Conservation (phyloP, 2,888 invertebrate genomes). For the Agonum fuliginosum region DNA sequence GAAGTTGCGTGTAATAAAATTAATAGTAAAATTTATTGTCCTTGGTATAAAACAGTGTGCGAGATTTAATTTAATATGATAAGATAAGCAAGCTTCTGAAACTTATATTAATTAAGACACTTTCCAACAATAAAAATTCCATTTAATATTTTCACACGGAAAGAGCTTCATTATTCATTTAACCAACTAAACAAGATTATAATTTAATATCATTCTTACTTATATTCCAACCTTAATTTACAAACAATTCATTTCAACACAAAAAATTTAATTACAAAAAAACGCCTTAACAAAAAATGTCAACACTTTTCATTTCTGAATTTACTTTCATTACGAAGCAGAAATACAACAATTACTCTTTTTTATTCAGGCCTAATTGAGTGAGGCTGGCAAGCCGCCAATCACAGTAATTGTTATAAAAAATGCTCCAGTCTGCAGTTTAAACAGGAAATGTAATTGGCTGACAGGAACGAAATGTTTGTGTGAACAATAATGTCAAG, state of each 20-base stretch:
- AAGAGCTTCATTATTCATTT: constrained; percentile 17
- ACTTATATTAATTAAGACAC: constrained; percentile 24
- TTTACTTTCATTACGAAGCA: constrained; percentile 54
- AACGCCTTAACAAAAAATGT: constrained; percentile 24
- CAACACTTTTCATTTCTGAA: constrained; percentile 49
- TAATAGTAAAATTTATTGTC: too few relatives aligned
- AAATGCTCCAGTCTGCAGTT: constrained; percentile 15
- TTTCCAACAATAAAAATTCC: constrained; percentile 28
- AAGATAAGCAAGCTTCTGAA: neutral
- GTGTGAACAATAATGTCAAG: constrained; percentile 4
- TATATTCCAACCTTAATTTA: constrained; percentile 36
- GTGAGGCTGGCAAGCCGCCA: constrained; percentile 7
- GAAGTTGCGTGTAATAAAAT: too few relatives aligned
- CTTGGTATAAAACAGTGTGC: neutral
- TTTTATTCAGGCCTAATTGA: constrained; percentile 41
- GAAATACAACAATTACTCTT: constrained; percentile 35
- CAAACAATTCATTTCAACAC: constrained; percentile 32
- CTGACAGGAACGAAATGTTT: constrained; percentile 22
- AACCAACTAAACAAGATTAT: constrained; percentile 18
- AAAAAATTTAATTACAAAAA: constrained; percentile 36
- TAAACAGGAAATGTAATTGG: constrained; percentile 26
- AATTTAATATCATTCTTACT: constrained; percentile 20
- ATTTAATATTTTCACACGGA: constrained; percentile 14
- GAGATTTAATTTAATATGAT: neutral
- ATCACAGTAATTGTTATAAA: constrained; percentile 41